Percentiles rank a stretch among this genome's conserved stretches.
Conservation (phyloP, 2,113 vertebrate genomes). For the Todiramphus chloris region DNA sequence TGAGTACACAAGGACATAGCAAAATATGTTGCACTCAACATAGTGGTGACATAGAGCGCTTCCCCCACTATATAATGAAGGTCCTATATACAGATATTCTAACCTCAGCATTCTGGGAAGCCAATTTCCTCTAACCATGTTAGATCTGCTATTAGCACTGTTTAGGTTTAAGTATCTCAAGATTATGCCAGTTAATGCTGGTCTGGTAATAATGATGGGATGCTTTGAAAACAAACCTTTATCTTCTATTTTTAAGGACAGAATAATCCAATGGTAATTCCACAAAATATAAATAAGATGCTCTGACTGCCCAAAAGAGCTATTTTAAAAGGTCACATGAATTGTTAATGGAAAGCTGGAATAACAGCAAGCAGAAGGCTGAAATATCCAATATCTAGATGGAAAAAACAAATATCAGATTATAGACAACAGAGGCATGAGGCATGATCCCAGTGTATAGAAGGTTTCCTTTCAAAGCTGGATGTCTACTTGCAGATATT, state of each 20-base stretch:
- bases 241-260: neutral
- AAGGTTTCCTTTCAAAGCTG: slow-evolving; percentile 32
- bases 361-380: neutral
- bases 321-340: slow-evolving; percentile 15
- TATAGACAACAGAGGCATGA: neutral
- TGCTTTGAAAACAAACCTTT: slow-evolving; percentile 33
- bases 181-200: neutral
- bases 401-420: slow-evolving; percentile 40
- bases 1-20: neutral
- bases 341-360: slow-evolving; percentile 35
- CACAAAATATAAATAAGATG: slow-evolving; percentile 8
- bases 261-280: neutral
- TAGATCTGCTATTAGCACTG: neutral
- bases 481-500: slow-evolving; percentile 38
- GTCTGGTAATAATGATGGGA: neutral
- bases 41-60: neutral
- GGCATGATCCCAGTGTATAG: neutral
- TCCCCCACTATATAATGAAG: neutral
- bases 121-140: neutral
- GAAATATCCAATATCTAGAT: slow-evolving; percentile 8
- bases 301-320: neutral
- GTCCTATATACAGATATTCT: neutral
- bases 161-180: neutral
- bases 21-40: neutral
- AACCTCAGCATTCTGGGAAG: neutral